Percentiles rank a stretch among this genome's conserved stretches.
Evolutionary conservation across 2,888 invertebrate species (phyloP).

Genomic region (Drosophila macrospina): DNA sequence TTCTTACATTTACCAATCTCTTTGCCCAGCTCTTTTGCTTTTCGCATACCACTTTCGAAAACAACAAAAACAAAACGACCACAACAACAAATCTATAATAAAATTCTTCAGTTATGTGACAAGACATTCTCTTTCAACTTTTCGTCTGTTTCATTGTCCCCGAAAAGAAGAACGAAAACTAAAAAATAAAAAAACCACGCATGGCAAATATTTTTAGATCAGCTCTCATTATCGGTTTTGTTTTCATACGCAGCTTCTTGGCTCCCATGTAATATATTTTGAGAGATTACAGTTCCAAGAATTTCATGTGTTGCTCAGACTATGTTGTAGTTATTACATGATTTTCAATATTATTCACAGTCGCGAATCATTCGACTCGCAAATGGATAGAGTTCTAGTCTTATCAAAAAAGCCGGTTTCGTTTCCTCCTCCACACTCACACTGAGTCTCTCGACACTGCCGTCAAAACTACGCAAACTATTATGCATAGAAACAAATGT

Average conservation of each 20-base stretch:
- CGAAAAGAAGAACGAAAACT: slow-evolving; percentile 11
- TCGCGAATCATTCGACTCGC: slow-evolving; percentile 21
- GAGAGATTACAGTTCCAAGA: slow-evolving; percentile 5
- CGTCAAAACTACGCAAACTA: slow-evolving; percentile 27
- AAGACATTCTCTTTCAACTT: slow-evolving; percentile 33
- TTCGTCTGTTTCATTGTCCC: slow-evolving; percentile 15
- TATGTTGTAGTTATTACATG: slow-evolving; percentile 4
- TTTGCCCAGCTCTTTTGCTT: slow-evolving; percentile 8
- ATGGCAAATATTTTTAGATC: slow-evolving; percentile 71
- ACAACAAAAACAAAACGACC: not conserved
- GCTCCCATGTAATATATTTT: slow-evolving; percentile 13
- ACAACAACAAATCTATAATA: slow-evolving; percentile 11
- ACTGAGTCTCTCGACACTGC: slow-evolving; percentile 14
- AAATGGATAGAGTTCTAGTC: slow-evolving; percentile 24
- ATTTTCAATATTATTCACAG: not conserved
- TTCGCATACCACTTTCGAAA: slow-evolving; percentile 51
- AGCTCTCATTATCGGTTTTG: slow-evolving; percentile 71
- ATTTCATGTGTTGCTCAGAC: not conserved
- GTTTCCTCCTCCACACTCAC: slow-evolving; percentile 31
- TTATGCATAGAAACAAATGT: not conserved
- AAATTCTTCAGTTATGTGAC: slow-evolving; percentile 41
- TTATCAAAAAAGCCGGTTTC: slow-evolving; percentile 57
- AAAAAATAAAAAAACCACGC: slow-evolving; percentile 8
- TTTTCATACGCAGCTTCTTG: slow-evolving; percentile 71
- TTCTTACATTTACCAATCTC: slow-evolving; percentile 30